A percentile compares a stretch with the other conserved stretches of the same genome.
Evolutionary conservation across 2,888 invertebrate genomes (phyloP).

Genomic region (Lepidocyrtinus sp.): DNA sequence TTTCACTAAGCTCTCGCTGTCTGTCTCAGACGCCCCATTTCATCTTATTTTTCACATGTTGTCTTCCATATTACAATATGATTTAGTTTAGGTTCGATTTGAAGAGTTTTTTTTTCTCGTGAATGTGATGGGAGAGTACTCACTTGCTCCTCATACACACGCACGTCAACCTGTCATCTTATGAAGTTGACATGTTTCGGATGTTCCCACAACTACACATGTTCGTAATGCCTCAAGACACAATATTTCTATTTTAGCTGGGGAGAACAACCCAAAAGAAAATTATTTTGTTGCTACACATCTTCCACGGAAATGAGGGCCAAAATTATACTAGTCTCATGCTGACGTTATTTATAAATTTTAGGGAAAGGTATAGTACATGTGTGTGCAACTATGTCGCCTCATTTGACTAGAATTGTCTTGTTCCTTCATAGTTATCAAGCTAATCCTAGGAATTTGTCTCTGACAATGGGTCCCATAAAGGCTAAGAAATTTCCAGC

Average conservation of each 20-base stretch:
- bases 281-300: background rate
- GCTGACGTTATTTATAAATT: too few relatives aligned
- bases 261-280: conserved; percentile 1
- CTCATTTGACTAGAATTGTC: background rate
- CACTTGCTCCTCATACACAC: conserved; percentile 20
- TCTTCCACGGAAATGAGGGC: background rate
- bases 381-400: too few relatives aligned
- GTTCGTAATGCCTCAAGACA: too few relatives aligned
- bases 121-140: too few relatives aligned
- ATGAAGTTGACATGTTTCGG: conserved; percentile 4
- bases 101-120: too few relatives aligned
- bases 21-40: background rate
- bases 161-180: conserved; percentile 29
- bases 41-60: background rate
- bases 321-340: too few relatives aligned
- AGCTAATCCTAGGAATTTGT: conserved; percentile 33
- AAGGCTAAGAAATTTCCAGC: too few relatives aligned
- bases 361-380: too few relatives aligned
- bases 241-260: background rate
- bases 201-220: background rate
- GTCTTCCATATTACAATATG: conserved; percentile 18
- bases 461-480: conserved; percentile 5
- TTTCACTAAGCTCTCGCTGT: background rate
- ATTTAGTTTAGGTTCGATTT: background rate
- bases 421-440: conserved; percentile 8